These are phyloP conservation scores for Acrocephalus arundinaceus DNA, from an alignment of 2,113 vertebrate species.

Conservation along the genomic window DNA sequence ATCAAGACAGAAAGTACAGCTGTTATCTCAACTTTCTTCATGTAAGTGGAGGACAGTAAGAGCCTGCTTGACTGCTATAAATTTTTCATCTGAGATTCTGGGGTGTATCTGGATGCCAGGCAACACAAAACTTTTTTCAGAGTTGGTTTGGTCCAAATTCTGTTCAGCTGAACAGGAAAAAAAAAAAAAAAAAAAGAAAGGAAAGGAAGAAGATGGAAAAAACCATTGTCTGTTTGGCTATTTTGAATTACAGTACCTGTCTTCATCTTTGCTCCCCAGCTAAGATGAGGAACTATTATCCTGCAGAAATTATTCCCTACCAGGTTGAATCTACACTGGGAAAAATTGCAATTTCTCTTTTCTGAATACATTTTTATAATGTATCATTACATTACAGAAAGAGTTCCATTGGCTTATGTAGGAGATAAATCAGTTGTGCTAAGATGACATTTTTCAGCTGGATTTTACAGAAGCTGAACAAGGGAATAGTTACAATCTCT, in stretches of 20 bases:
- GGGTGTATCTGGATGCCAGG: not conserved
- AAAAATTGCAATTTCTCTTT: not conserved
- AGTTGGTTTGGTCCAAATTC: not conserved
- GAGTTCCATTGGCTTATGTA: not conserved
- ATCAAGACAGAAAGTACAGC: not conserved
- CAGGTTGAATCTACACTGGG: not conserved
- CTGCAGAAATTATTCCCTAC: not conserved
- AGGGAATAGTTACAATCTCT: not conserved
- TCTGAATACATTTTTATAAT: not conserved
- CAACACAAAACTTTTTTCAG: not conserved
- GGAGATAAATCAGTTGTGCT: not conserved
- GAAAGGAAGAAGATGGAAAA: not conserved
- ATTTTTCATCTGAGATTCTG: not conserved
- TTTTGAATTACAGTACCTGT: not conserved
- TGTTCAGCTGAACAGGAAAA: not conserved
- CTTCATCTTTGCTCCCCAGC: not conserved
- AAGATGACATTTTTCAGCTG: not conserved
- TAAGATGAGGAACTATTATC: not conserved
- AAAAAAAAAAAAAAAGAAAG: not conserved
- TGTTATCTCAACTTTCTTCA: not conserved
- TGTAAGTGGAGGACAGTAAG: not conserved
- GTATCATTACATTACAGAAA: not conserved
- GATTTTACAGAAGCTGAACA: not conserved
- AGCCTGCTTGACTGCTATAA: not conserved
- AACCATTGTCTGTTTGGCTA: not conserved